phyloP scores from a whole-genome alignment of 2,797 vertebrate genomes.

The Tinamus major region DNA sequence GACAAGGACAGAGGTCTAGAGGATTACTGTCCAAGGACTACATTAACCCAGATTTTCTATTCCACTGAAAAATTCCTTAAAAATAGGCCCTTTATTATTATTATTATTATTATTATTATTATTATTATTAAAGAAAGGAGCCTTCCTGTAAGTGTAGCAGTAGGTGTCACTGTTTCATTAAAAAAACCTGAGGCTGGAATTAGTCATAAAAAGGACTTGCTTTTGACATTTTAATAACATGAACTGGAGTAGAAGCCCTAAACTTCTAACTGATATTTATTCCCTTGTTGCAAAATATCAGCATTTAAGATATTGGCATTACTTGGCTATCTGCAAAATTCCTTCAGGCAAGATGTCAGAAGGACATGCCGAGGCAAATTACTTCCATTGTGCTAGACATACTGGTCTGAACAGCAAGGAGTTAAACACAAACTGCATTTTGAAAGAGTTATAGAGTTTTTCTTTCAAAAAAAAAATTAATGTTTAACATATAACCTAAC shows the following conservation, averaged over 20 bases:
- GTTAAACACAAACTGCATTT: neutral
- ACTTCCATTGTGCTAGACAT: neutral
- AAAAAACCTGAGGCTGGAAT: neutral
- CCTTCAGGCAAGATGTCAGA: neutral
- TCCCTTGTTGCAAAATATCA: neutral
- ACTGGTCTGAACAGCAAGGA: neutral
- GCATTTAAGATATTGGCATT: neutral
- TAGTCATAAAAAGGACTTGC: neutral
- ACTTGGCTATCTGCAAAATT: neutral
- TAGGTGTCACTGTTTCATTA: conserved; percentile 61
- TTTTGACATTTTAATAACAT: conserved; percentile 27
- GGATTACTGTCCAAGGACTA: neutral
- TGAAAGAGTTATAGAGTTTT: neutral
- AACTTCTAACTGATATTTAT: neutral
- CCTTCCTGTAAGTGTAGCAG: neutral
- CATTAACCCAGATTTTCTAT: neutral
- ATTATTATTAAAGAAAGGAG: neutral
- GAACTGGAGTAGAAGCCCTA: conserved; percentile 9
- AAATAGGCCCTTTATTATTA: neutral
- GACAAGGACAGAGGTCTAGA: neutral
- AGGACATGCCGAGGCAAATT: neutral
- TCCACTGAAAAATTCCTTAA: neutral
- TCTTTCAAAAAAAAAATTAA: no score
- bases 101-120: no score
- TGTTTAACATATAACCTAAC: neutral